Conservation (phyloP, 2,888 invertebrate genomes). For the Sinhomidia bicolor region DNA sequence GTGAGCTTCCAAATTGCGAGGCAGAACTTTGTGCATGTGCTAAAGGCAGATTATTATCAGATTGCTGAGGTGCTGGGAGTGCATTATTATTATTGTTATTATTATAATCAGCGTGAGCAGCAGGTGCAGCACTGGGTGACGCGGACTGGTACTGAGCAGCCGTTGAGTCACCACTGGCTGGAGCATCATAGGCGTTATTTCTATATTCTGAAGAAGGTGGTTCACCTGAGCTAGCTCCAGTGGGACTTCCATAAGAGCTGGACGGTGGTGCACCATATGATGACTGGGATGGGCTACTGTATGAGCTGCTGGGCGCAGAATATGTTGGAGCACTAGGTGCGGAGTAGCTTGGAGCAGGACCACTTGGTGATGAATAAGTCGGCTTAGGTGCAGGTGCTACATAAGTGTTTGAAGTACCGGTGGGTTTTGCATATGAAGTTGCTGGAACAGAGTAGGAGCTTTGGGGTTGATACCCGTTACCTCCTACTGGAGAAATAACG, state of each 20-base stretch:
- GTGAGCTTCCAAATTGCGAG: slow-evolving; percentile 64
- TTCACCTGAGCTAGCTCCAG: slow-evolving; percentile 61
- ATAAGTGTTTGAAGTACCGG: slow-evolving; percentile 61
- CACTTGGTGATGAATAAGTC: slow-evolving; percentile 54
- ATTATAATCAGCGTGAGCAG: slow-evolving; percentile 54
- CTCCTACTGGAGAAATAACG: slow-evolving; percentile 77
- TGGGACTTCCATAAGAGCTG: slow-evolving; percentile 55
- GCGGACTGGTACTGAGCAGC: slow-evolving; percentile 79
- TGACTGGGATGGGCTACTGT: slow-evolving; percentile 38
- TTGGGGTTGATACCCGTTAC: slow-evolving; percentile 64
- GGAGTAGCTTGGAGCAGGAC: slow-evolving; percentile 54
- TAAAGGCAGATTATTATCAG: slow-evolving; percentile 68
- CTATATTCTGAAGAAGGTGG: slow-evolving; percentile 52
- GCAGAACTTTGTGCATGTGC: slow-evolving; percentile 53
- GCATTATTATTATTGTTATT: slow-evolving; percentile 48
- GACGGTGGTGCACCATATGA: slow-evolving; percentile 36
- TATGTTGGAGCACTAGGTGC: slow-evolving; percentile 52
- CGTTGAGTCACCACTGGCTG: slow-evolving; percentile 65
- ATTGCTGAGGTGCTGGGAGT: slow-evolving; percentile 58
- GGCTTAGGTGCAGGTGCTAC: slow-evolving; percentile 56
- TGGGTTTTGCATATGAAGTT: slow-evolving; percentile 57
- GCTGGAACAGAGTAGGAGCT: slow-evolving; percentile 66
- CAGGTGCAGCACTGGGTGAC: slow-evolving; percentile 68
- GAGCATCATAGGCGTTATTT: slow-evolving; percentile 38
- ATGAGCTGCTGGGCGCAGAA: slow-evolving; percentile 38